Percentiles rank a stretch among this genome's conserved stretches.
Conservation (phyloP, 2,888 invertebrate species). For the Sphaerophoria taeniata region DNA sequence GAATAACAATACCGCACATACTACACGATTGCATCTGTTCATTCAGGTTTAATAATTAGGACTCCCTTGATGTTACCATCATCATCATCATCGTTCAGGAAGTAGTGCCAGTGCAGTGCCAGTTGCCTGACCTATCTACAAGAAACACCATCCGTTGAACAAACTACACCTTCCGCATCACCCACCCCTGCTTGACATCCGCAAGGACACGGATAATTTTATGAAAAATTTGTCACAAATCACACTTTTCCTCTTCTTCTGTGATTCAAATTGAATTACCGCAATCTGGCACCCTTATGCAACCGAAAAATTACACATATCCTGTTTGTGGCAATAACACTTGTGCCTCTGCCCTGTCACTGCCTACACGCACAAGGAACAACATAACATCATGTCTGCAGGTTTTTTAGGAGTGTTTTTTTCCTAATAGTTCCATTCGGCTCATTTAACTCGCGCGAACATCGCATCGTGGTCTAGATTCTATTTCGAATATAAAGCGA, state of each 20-base stretch:
- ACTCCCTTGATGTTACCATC: constrained; percentile 25
- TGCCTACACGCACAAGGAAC: not conserved
- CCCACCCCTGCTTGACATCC: not conserved
- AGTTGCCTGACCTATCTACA: constrained; percentile 40
- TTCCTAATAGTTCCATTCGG: constrained; percentile 52
- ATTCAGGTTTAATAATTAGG: constrained; percentile 63
- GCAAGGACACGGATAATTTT: constrained; percentile 9
- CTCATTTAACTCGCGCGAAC: constrained; percentile 51
- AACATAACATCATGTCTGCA: constrained; percentile 28
- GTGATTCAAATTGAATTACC: constrained; percentile 58
- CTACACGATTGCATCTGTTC: constrained; percentile 67
- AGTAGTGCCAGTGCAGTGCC: constrained; percentile 7
- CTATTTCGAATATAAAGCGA: constrained; percentile 7
- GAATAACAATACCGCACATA: not conserved
- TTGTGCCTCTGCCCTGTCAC: constrained; percentile 17
- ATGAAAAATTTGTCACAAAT: constrained; percentile 69
- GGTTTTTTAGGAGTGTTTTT: constrained; percentile 47
- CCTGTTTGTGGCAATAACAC: constrained; percentile 13
- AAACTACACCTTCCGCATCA: constrained; percentile 2
- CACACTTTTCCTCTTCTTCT: constrained; percentile 47
- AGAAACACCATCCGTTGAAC: constrained; percentile 29
- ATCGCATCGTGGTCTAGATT: not conserved
- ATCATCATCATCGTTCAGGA: constrained; percentile 8
- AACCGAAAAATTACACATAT: constrained; percentile 9
- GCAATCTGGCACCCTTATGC: constrained; percentile 64